These are phyloP conservation scores for Macrobrachium nipponense DNA, from an alignment of 1,140 invertebrate genomes.

Conservation along the genomic window DNA sequence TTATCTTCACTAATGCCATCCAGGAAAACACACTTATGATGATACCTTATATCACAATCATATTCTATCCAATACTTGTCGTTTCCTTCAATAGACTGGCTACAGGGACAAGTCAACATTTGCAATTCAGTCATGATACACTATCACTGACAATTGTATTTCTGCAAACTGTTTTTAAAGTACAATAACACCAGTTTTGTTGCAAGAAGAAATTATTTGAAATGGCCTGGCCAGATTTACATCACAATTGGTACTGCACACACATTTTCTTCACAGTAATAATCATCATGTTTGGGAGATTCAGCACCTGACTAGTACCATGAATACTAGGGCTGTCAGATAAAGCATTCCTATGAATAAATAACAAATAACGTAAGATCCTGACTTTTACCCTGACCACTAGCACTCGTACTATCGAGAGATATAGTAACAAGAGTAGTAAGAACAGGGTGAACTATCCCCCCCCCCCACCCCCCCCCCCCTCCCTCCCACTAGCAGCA, in stretches of 20 bases:
- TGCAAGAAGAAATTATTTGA: too few species aligned
- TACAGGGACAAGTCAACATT: too few species aligned
- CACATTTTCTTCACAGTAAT: background rate
- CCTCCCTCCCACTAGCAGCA: constrained; percentile 53
- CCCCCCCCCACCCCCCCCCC: too few species aligned
- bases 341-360: constrained; percentile 37
- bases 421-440: constrained; percentile 73
- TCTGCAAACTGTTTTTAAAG: too few species aligned
- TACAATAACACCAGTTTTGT: too few species aligned
- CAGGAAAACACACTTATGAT: too few species aligned
- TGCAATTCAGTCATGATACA: too few species aligned
- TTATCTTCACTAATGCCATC: too few species aligned
- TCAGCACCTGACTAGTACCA: constrained; percentile 40
- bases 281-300: constrained; percentile 24
- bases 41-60: too few species aligned
- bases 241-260: background rate
- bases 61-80: too few species aligned
- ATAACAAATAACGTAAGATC: constrained; percentile 37
- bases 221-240: background rate
- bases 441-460: constrained; percentile 71
- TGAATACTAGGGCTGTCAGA: constrained; percentile 34
- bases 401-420: background rate
- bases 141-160: too few species aligned
- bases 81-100: too few species aligned
- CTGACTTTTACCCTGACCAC: constrained; percentile 17